These are phyloP conservation scores for Budorcas taxicolor DNA, from an alignment of 2,113 vertebrate genomes.

Conservation along the genomic window DNA sequence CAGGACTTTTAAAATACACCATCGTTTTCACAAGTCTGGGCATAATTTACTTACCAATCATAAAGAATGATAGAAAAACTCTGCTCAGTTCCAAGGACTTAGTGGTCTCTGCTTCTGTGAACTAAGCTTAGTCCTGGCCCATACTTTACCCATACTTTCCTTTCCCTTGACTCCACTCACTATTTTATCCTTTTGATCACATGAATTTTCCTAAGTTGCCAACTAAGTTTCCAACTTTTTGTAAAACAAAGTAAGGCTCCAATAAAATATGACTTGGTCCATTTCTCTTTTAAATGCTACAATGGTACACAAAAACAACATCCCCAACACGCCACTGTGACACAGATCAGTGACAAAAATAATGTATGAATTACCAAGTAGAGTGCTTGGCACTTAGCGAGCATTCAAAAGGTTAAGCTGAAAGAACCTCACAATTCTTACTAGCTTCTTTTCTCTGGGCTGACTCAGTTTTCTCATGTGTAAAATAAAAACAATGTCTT, in stretches of 20 bases:
- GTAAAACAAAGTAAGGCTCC: conserved; percentile 15
- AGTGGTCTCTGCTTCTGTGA: not conserved
- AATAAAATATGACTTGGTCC: not conserved
- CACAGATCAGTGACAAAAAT: conserved; percentile 16
- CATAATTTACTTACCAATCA: not conserved
- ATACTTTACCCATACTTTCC: not conserved
- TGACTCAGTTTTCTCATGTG: not conserved
- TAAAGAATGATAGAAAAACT: not conserved
- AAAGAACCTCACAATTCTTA: conserved; percentile 25
- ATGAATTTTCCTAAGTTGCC: not conserved
- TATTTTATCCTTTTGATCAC: not conserved
- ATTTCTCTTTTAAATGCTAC: conserved; percentile 25
- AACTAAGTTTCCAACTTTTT: not conserved
- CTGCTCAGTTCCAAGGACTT: not conserved
- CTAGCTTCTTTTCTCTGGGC: not conserved
- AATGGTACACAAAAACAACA: not conserved
- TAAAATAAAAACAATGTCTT: not conserved
- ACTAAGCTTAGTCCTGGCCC: not conserved
- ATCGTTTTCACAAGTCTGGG: not conserved
- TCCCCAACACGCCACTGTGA: not conserved
- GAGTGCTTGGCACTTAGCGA: not conserved
- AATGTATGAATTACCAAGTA: not conserved
- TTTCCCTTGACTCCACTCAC: not conserved
- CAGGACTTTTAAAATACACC: not conserved
- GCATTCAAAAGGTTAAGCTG: not conserved